Evolutionary conservation across 2,888 invertebrate species (phyloP).

Genomic region (Stomorhina lunata): DNA sequence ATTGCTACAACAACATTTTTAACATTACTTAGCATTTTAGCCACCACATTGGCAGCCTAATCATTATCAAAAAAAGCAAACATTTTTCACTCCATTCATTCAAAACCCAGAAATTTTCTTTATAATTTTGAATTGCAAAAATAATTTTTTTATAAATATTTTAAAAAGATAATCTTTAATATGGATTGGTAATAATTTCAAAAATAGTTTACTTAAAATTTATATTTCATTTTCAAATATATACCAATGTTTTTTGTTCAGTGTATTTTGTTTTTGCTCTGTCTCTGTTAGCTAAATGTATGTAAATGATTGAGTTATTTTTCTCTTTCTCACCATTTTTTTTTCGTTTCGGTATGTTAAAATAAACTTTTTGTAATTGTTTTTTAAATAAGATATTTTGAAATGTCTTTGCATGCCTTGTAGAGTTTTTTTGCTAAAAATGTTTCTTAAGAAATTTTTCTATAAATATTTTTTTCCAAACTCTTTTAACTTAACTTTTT

Average conservation of each 20-base stretch:
- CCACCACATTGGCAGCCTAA: constrained; percentile 77
- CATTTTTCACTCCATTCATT: no score
- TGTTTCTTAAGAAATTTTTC: neutral
- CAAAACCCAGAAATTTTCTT: neutral
- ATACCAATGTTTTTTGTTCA: constrained; percentile 53
- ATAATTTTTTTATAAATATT: neutral
- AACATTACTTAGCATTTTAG: constrained; percentile 77
- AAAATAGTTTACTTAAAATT: constrained; percentile 56
- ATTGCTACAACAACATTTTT: constrained; percentile 78
- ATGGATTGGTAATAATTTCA: constrained; percentile 58
- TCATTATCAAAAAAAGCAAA: constrained; percentile 15
- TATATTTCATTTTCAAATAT: constrained; percentile 6
- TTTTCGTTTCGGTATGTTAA: constrained; percentile 36
- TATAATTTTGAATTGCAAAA: constrained; percentile 20
- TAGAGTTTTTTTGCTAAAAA: neutral
- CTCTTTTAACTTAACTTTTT: no score
- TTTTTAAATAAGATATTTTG: no score
- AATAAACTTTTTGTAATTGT: neutral
- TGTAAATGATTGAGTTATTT: no score
- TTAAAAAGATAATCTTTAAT: neutral
- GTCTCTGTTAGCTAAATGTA: constrained; percentile 68
- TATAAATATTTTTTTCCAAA: neutral
- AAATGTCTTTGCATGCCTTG: neutral
- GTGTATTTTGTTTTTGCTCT: constrained; percentile 62
- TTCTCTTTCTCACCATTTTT: constrained; percentile 71